A percentile compares a stretch with the other conserved stretches of the same genome.
phyloP scores from a whole-genome alignment of 2,797 vertebrate genomes.

The Silurus lanzhouensis region DNA sequence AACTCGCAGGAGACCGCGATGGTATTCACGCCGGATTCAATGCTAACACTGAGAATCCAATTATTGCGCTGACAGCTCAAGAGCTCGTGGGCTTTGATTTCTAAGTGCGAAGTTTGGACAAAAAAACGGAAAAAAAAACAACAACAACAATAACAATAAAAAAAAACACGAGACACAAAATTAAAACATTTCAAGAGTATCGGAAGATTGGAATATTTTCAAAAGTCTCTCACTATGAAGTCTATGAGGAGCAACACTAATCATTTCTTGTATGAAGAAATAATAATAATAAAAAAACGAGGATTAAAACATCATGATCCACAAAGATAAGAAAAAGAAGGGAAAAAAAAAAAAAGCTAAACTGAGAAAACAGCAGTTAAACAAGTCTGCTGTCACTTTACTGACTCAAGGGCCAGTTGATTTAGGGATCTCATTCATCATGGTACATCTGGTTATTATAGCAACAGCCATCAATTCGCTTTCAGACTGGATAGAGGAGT shows the following conservation, averaged over 20 bases:
- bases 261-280: neutral
- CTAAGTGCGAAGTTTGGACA: slow-evolving; percentile 8
- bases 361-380: neutral
- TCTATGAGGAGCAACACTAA: neutral
- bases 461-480: neutral
- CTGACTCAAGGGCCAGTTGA: neutral
- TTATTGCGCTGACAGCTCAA: slow-evolving; percentile 49
- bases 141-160: no score
- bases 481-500: neutral
- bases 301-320: slow-evolving; percentile 10
- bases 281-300: neutral
- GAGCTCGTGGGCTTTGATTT: slow-evolving; percentile 36
- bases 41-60: slow-evolving; percentile 52
- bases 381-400: neutral
- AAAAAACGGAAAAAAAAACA: slow-evolving; percentile 1
- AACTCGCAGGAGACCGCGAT: slow-evolving; percentile 45
- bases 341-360: neutral
- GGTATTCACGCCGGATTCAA: slow-evolving; percentile 50
- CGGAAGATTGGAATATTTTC: slow-evolving; percentile 25
- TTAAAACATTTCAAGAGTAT: slow-evolving; percentile 26
- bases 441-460: neutral
- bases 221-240: neutral
- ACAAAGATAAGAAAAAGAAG: neutral
- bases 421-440: neutral
- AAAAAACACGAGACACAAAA: slow-evolving; percentile 4